Conservation (phyloP, 1,140 invertebrate species). For the Amyelois transitella region DNA sequence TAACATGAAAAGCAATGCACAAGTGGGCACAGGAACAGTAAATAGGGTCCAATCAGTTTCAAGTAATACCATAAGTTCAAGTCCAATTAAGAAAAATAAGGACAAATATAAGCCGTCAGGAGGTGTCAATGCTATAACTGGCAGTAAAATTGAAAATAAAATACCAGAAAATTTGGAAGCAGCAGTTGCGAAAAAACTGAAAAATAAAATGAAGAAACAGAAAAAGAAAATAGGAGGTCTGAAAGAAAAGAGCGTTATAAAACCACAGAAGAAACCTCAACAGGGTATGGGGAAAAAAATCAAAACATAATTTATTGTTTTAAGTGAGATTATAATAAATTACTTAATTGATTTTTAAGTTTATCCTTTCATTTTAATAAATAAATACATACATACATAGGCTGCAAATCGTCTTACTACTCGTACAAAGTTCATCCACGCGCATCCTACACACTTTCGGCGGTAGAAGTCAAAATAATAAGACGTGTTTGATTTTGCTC, state of each 20-base stretch:
- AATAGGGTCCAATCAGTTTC: slow-evolving; percentile 19
- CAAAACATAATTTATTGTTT: neutral
- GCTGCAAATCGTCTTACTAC: no score
- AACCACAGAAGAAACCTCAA: slow-evolving; percentile 18
- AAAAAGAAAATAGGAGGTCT: slow-evolving; percentile 60
- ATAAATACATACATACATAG: no score
- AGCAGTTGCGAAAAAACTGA: slow-evolving; percentile 37
- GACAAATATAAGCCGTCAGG: slow-evolving; percentile 5
- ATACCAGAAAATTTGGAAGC: slow-evolving; percentile 38
- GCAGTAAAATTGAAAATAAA: slow-evolving; percentile 33
- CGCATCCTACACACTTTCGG: no score
- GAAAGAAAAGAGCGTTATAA: slow-evolving; percentile 18
- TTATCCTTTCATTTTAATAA: no score
- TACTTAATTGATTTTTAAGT: neutral
- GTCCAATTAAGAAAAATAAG: slow-evolving; percentile 15
- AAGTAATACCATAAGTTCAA: slow-evolving; percentile 6
- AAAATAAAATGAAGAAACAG: slow-evolving; percentile 43
- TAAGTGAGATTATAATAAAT: neutral
- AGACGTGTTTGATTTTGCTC: no score
- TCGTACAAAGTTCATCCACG: no score
- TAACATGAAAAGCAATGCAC: neutral
- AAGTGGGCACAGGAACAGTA: neutral
- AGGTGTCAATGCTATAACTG: neutral
- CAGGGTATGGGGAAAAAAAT: neutral
- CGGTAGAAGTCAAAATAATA: no score